Conservation (phyloP, 2,113 vertebrate genomes). For the Burhinus bistriatus region DNA sequence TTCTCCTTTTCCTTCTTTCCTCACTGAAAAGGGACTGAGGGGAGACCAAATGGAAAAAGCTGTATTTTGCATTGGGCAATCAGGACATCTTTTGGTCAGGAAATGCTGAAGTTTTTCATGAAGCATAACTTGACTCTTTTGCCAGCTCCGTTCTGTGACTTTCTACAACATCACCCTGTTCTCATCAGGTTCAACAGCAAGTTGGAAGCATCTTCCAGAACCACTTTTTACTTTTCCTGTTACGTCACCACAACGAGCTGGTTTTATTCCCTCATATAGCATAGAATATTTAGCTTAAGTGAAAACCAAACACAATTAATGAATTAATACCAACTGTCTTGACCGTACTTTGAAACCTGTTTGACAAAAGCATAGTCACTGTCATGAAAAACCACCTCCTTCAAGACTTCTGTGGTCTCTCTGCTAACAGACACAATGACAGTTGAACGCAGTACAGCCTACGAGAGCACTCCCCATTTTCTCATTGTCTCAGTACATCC, state of each 20-base stretch:
- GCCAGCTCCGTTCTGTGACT: neutral
- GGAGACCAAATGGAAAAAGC: neutral
- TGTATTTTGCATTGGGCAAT: neutral
- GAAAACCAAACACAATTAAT: conserved; percentile 4
- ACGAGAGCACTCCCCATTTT: neutral
- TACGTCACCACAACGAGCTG: neutral
- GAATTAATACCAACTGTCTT: neutral
- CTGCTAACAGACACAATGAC: neutral
- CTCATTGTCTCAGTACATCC: conserved; percentile 47
- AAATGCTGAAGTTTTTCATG: neutral
- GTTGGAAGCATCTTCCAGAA: neutral
- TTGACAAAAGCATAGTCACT: neutral
- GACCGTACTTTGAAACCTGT: neutral
- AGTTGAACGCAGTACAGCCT: neutral
- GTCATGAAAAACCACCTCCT: neutral
- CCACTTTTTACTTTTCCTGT: neutral
- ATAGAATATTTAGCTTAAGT: neutral
- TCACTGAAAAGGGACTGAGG: neutral
- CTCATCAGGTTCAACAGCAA: neutral
- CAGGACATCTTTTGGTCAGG: neutral
- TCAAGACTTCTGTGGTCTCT: neutral
- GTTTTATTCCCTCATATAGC: neutral
- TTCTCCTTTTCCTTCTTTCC: neutral
- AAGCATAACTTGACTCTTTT: neutral
- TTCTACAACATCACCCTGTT: neutral